A percentile compares a stretch with the other conserved stretches of the same genome.
phyloP scores from a whole-genome alignment of 2,113 vertebrate genomes.

The Glaucomys volans region DNA sequence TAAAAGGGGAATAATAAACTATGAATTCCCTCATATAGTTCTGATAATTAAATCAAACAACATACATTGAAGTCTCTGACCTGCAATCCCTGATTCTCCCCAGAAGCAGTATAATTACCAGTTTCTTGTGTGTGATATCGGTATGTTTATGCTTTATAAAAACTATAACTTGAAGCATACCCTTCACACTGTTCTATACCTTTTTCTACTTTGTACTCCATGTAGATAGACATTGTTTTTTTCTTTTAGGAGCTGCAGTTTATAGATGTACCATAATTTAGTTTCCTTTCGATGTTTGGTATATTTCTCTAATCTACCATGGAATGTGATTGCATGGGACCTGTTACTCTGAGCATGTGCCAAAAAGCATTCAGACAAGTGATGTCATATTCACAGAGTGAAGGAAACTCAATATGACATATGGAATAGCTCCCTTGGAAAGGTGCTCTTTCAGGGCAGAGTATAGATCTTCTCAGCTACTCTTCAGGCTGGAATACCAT shows the following conservation, averaged over 20 bases:
- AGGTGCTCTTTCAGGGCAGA: not conserved
- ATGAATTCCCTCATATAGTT: not conserved
- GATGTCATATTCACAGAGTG: not conserved
- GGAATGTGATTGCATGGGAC: not conserved
- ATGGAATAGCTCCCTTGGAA: not conserved
- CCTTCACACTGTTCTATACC: not conserved
- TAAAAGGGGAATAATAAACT: not conserved
- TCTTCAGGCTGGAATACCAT: not conserved
- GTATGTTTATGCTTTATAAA: not conserved
- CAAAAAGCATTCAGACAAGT: not conserved
- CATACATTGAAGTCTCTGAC: not conserved
- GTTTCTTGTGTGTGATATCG: not conserved
- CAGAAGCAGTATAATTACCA: not conserved
- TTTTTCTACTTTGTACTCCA: not conserved
- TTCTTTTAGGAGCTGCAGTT: too few species aligned
- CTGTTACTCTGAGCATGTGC: not conserved
- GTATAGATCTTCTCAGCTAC: not conserved
- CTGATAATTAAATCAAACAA: not conserved
- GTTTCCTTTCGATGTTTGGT: constrained; percentile 14
- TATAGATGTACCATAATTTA: not conserved
- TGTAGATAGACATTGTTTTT: not conserved
- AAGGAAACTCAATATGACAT: constrained; percentile 26
- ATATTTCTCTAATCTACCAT: not conserved
- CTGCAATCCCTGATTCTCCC: not conserved
- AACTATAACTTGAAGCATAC: not conserved